Conservation (phyloP, 1,140 invertebrate species). For the Tetramorium parvispinum region DNA sequence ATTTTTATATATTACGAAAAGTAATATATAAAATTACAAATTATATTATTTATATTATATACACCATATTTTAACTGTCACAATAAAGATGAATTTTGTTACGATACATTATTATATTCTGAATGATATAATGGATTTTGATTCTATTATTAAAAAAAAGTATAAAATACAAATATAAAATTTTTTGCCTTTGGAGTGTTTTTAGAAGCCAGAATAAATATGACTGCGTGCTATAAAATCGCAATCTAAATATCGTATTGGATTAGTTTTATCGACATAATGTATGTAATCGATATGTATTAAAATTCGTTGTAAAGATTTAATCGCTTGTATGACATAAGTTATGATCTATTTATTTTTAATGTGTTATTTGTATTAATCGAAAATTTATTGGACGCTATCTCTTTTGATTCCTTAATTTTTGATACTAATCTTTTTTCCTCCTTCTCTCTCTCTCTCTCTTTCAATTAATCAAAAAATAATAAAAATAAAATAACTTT, state of each 20-base stretch:
- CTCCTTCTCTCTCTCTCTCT: neutral
- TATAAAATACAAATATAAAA: slow-evolving; percentile 31
- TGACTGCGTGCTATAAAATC: neutral
- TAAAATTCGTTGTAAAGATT: slow-evolving; percentile 60
- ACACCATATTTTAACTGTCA: neutral
- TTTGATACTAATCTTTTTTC: neutral
- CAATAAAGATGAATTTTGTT: neutral
- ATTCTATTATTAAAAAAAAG: slow-evolving; percentile 63
- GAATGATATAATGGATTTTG: neutral
- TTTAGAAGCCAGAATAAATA: slow-evolving; percentile 53
- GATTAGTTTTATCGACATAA: slow-evolving; percentile 10
- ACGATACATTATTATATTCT: neutral
- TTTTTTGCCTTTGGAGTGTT: neutral
- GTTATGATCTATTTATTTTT: neutral
- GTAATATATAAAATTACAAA: no score
- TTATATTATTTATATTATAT: neutral
- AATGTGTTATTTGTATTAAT: neutral
- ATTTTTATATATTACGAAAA: neutral
- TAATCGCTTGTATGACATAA: neutral
- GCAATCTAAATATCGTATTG: slow-evolving; percentile 1
- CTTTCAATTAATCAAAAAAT: neutral
- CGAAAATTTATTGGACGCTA: neutral
- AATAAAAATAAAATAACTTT: neutral
- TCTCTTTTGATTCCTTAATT: slow-evolving; percentile 7
- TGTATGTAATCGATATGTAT: slow-evolving; percentile 53